phyloP scores from a whole-genome alignment of 2,113 vertebrate species.

The Rhynchopsitta pachyrhyncha region DNA sequence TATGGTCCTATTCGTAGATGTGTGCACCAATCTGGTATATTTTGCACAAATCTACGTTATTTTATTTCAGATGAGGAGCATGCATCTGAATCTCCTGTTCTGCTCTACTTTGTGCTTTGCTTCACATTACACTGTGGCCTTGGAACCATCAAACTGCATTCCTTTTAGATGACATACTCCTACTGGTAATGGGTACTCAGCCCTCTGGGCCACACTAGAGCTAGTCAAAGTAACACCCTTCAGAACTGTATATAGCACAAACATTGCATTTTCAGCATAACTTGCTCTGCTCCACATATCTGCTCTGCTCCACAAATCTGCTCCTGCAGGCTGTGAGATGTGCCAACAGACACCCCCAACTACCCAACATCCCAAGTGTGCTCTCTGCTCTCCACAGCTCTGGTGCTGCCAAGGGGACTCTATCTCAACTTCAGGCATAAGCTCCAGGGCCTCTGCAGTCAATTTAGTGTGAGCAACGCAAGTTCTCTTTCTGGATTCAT shows the following conservation, averaged over 20 bases:
- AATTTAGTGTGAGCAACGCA: not conserved
- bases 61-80: not conserved
- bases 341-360: not conserved
- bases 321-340: not conserved
- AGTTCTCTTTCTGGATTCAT: not conserved
- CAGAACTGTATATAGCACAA: not conserved
- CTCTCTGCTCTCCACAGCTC: not conserved
- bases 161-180: not conserved
- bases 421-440: not conserved
- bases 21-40: not conserved
- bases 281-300: not conserved
- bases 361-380: accelerated
- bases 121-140: not conserved
- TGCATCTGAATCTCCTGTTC: not conserved
- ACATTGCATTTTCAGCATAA: not conserved
- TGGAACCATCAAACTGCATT: not conserved
- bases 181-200: not conserved
- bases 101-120: not conserved
- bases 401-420: not conserved
- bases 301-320: accelerated
- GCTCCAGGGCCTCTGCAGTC: accelerated
- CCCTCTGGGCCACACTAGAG: not conserved
- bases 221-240: not conserved
- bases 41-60: not conserved
- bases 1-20: not conserved